Evolutionary conservation across 2,113 vertebrate species (phyloP).

Genomic region (Xenopus laevis): DNA sequence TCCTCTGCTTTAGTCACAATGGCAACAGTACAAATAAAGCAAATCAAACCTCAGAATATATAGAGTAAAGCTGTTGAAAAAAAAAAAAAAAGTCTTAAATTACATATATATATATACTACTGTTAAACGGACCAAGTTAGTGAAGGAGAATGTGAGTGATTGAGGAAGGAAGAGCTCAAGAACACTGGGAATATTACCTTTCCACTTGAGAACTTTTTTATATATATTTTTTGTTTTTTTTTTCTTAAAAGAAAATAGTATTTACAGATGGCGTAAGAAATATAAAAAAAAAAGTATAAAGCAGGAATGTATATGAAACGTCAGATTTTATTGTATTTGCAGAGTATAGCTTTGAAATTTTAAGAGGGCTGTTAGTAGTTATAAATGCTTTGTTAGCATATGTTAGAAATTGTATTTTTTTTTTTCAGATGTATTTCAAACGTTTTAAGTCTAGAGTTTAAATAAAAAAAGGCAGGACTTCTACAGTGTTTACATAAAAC

Average conservation of each 20-base stretch:
- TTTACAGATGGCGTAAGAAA: conserved; percentile 89
- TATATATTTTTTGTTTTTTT: conserved; percentile 80
- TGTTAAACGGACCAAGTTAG: conserved; percentile 82
- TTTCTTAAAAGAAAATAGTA: conserved; percentile 85
- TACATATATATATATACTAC: conserved; percentile 63
- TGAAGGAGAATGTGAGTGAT: conserved; percentile 66
- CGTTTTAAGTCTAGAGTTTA: conserved; percentile 59
- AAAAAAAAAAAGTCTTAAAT: conserved; percentile 69
- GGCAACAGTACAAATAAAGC: conserved; percentile 74
- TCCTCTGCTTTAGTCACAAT: conserved; percentile 75
- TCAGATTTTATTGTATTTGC: conserved; percentile 93
- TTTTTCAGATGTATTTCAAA: conserved; percentile 90
- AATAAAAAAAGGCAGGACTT: conserved; percentile 72
- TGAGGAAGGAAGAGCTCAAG: conserved; percentile 72
- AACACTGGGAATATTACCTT: conserved; percentile 72
- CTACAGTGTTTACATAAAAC: conserved; percentile 94
- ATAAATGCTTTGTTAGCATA: conserved; percentile 86
- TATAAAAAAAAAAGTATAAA: conserved; percentile 87
- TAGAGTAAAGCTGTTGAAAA: conserved; percentile 77
- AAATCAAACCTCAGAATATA: conserved; percentile 82
- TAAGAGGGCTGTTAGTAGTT: conserved; percentile 89
- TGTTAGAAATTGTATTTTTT: conserved; percentile 76
- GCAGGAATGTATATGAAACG: conserved; percentile 95
- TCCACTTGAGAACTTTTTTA: conserved; percentile 90
- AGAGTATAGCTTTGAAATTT: conserved; percentile 88